Conservation (phyloP, 2,888 invertebrate species). For the Cistogaster globosa region DNA sequence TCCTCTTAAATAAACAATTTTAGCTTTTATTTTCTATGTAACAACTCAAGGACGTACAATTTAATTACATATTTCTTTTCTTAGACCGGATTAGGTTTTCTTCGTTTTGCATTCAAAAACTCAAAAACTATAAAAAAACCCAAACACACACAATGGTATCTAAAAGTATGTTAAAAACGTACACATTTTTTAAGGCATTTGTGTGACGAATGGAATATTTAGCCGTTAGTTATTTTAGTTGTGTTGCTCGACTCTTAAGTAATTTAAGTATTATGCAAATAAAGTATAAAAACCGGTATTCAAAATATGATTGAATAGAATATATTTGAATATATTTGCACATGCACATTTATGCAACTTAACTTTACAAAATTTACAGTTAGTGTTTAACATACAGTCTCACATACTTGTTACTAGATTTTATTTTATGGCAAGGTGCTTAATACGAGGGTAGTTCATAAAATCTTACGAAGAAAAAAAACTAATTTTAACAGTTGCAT, state of each 20-base stretch:
- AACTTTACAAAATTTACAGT: constrained; percentile 38
- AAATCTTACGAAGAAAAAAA: too few species aligned
- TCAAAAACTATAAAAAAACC: constrained; percentile 24
- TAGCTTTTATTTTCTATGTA: background rate
- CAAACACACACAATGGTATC: background rate
- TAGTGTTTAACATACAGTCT: background rate
- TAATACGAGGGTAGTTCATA: background rate
- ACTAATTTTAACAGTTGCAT: too few species aligned
- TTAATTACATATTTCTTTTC: constrained; percentile 16
- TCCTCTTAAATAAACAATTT: too few species aligned
- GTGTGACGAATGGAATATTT: constrained; percentile 19
- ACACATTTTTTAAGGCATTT: background rate
- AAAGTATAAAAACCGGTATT: constrained; percentile 56
- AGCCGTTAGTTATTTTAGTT: constrained; percentile 10
- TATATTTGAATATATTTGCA: constrained; percentile 58
- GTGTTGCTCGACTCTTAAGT: constrained; percentile 12
- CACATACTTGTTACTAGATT: background rate
- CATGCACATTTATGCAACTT: constrained; percentile 2
- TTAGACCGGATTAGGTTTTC: constrained; percentile 29
- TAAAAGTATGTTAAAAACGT: background rate
- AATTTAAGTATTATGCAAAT: constrained; percentile 61
- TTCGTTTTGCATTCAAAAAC: constrained; percentile 5
- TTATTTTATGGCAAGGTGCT: constrained; percentile 20
- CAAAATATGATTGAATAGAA: constrained; percentile 65
- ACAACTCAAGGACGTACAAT: constrained; percentile 50